These are phyloP conservation scores for Apodemia mormo DNA, from an alignment of 2,888 invertebrate genomes.

Conservation along the genomic window DNA sequence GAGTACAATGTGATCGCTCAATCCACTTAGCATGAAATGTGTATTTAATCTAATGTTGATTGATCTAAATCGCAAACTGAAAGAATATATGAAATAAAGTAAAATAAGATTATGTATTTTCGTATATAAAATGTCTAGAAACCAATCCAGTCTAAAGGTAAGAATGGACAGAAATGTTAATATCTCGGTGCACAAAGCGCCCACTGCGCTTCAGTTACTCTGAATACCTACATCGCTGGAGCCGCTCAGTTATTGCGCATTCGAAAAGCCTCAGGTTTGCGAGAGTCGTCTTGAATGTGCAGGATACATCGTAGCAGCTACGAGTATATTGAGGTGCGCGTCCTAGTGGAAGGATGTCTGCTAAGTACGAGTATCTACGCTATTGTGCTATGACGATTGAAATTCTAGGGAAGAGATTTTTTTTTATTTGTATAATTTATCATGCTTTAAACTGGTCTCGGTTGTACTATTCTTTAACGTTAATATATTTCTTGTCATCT, in stretches of 20 bases:
- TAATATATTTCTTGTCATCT: no score
- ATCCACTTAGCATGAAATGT: no score
- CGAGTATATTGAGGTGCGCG: neutral
- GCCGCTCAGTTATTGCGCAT: constrained; percentile 12
- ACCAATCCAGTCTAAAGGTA: neutral
- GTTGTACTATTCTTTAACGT: neutral
- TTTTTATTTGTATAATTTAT: neutral
- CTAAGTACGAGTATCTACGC: neutral
- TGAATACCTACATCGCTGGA: neutral
- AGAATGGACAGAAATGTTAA: constrained; percentile 6
- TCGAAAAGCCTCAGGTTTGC: neutral
- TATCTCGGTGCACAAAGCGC: constrained; percentile 10
- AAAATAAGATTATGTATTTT: no score
- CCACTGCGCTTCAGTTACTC: constrained; percentile 1
- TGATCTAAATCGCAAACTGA: no score
- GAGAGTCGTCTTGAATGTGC: neutral
- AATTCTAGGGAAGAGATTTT: neutral
- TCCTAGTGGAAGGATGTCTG: constrained; percentile 1
- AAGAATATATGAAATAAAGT: no score
- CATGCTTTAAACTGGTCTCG: neutral
- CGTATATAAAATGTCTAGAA: neutral
- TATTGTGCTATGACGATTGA: neutral
- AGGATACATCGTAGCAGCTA: neutral
- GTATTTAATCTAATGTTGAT: no score
- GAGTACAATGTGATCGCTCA: no score